Evolutionary conservation across 2,888 invertebrate genomes (phyloP), one percentile per base, ranked within the genome.

Genomic region (Ophion obscuratus): DNA sequence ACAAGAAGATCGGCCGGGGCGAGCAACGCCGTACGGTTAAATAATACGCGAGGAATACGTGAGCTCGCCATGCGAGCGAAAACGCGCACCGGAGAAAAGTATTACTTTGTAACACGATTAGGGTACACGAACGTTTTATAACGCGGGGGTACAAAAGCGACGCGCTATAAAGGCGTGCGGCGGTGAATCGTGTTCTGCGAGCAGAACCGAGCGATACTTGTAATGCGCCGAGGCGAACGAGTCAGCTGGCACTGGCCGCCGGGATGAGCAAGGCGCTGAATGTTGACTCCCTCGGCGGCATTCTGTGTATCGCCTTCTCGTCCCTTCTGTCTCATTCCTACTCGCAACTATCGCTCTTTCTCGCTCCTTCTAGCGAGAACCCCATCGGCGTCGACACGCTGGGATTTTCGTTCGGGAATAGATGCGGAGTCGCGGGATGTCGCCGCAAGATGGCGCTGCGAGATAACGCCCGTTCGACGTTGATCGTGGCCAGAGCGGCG

Each of bases 181-280:
- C 7, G 44, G 20, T 77, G 36, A 77, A 59, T 67, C 57, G 67
- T 9, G 14, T 57, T 47, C 47, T 61, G 70, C 76, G 31, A 83
- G 36, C 74, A 59, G 84, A 80, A 17, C 78, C 77, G 83, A 73
- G 31, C 86, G 83, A 83, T 85, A 64, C 36, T 75, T 80, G 86
- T 78, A 61, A 87, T 79, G 87, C 88, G 82, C 85, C 88, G 87
- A 88, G 85, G 59, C 87, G 89, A 89, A 89, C 90, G 90, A 90
- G 89, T 92, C 92, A 91, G 92, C 92, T 92, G 92, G 90, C 89
- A 90, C 90, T 90, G 89, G 31, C 62, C 71, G 57, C 73, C 36
- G 47, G 36, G 31, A 67, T 36, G 47, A 31, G 64, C 31, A 53
- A 80, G 53, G 31, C 24, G 57, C 71, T 36, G 81, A 73, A 83